Percentiles rank a stretch among this genome's conserved stretches.
Evolutionary conservation across 2,113 vertebrate genomes (phyloP).

Genomic region (Channa argus): DNA sequence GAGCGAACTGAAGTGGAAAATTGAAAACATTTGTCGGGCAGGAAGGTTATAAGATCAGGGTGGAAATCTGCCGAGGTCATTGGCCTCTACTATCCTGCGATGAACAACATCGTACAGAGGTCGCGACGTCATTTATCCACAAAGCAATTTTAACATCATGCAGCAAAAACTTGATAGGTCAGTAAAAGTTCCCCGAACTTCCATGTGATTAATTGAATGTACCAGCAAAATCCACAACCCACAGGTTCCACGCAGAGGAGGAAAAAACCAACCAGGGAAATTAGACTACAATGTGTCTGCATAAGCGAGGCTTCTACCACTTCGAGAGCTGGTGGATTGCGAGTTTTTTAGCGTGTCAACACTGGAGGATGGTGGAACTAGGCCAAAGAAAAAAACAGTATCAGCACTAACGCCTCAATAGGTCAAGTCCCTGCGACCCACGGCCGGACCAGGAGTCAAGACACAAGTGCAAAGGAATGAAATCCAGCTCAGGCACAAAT

Average conservation of each 20-base stretch:
- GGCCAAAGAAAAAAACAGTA: background rate
- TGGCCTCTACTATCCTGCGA: background rate
- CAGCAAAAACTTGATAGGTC: slow-evolving; percentile 24
- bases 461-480: slow-evolving; percentile 48
- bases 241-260: background rate
- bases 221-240: slow-evolving; percentile 3
- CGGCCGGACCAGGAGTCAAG: slow-evolving; percentile 38
- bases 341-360: slow-evolving; percentile 13
- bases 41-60: background rate
- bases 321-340: slow-evolving; percentile 40
- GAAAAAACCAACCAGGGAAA: background rate
- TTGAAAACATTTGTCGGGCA: background rate
- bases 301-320: slow-evolving; percentile 43
- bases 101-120: background rate
- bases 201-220: slow-evolving; percentile 1
- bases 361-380: background rate
- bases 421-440: slow-evolving; percentile 17
- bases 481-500: slow-evolving; percentile 64
- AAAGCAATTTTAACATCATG: slow-evolving; percentile 40
- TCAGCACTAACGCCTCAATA: slow-evolving; percentile 13
- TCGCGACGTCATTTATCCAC: background rate
- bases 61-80: background rate
- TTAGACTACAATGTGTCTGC: slow-evolving; percentile 21
- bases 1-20: background rate
- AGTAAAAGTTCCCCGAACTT: slow-evolving; percentile 1